Conservation (phyloP, 2,113 vertebrate species). For the Cichladusa arquata region DNA sequence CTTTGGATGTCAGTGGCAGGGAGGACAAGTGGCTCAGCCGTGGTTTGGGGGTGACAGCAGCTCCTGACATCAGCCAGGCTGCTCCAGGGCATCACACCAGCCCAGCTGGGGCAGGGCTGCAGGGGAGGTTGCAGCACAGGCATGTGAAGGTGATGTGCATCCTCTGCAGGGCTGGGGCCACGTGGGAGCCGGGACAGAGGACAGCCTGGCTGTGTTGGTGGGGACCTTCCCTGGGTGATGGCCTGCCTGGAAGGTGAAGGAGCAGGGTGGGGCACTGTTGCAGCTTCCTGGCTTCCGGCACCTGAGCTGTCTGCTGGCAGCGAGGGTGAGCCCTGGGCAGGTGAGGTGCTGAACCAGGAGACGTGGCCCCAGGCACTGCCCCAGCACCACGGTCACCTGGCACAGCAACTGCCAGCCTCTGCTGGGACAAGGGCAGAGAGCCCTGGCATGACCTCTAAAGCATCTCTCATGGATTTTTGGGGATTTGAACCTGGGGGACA, state of each 20-base stretch:
- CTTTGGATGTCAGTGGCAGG: not conserved
- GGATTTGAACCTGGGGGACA: not conserved
- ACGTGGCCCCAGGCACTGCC: not conserved
- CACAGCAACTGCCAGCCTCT: not conserved
- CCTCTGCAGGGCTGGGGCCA: not conserved
- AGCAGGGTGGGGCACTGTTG: not conserved
- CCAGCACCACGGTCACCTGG: accelerated
- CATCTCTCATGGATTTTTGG: not conserved
- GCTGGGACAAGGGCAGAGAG: not conserved
- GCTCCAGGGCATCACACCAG: accelerated
- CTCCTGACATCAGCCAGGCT: not conserved
- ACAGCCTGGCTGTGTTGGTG: not conserved
- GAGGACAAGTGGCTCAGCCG: not conserved
- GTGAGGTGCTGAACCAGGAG: not conserved
- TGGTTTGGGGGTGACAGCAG: not conserved
- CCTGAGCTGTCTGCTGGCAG: not conserved
- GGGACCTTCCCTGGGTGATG: not conserved
- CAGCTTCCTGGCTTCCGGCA: not conserved
- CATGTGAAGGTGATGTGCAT: not conserved
- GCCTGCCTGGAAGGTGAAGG: not conserved
- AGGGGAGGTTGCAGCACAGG: not conserved
- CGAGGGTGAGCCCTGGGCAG: not conserved
- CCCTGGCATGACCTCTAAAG: not conserved
- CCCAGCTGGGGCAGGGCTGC: not conserved
- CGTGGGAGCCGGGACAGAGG: not conserved